Evolutionary conservation across 2,797 vertebrate genomes (phyloP).

Genomic region (Danio tinwini): DNA sequence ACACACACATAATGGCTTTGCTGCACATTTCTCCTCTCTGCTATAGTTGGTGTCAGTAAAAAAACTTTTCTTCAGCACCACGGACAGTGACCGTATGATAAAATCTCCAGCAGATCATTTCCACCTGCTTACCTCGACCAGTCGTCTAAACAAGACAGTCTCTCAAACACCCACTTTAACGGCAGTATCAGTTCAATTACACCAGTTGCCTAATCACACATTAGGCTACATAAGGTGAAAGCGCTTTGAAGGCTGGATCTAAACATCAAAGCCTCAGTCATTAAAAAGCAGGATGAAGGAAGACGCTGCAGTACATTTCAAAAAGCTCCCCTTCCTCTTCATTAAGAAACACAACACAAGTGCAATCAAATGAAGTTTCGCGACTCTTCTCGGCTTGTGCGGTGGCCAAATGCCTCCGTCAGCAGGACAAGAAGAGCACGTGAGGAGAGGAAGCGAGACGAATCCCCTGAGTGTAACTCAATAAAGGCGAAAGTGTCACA

Average conservation of each 20-base stretch:
- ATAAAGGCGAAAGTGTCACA: conserved; percentile 78
- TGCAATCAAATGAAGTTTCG: conserved; percentile 39
- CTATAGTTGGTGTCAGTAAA: not conserved
- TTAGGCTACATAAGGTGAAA: conserved; percentile 33
- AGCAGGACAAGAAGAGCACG: conserved; percentile 31
- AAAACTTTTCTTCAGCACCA: conserved; percentile 60
- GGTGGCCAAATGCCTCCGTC: conserved; percentile 48
- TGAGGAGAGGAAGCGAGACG: conserved; percentile 57
- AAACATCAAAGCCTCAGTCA: conserved; percentile 53
- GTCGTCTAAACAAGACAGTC: conserved; percentile 5
- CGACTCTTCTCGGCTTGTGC: conserved; percentile 36
- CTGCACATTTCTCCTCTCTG: not conserved
- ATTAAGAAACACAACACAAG: conserved; percentile 39
- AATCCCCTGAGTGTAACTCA: conserved; percentile 78
- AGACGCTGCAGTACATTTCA: conserved; percentile 36
- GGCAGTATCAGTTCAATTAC: conserved; percentile 36
- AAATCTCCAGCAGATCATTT: conserved; percentile 9
- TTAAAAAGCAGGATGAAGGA: conserved; percentile 36
- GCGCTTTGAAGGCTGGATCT: conserved; percentile 42
- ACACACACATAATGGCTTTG: not conserved
- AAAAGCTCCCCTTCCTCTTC: conserved; percentile 24
- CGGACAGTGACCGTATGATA: conserved; percentile 55
- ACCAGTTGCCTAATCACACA: conserved; percentile 42
- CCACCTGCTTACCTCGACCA: conserved; percentile 17
- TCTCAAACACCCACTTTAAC: conserved; percentile 45